Evolutionary conservation across 2,113 vertebrate species (phyloP), one percentile per base, ranked within the genome.

Genomic region (Hippolais icterina): DNA sequence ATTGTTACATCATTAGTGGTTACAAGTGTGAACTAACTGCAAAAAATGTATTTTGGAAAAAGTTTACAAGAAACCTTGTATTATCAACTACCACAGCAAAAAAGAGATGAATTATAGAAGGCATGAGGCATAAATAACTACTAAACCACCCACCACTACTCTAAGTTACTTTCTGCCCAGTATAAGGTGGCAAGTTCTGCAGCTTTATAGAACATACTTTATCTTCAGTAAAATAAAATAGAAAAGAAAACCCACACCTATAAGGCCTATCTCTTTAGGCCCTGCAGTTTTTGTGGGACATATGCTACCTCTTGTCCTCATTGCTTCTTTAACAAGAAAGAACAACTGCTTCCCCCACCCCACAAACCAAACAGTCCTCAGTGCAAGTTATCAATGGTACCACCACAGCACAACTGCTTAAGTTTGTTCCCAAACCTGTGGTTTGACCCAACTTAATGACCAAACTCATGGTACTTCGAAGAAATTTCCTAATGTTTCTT

Each of bases 1-100:
- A 15, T 22, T 70, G 10, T 25, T 54, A 37, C 3, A 25, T 18
- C 22, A 44, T 54, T 53, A 56, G 8, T 41, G 13, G 9, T 53
- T 74, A 63, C 5, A 70, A 92, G 22, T 5, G 5, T 24, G 37
- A 94, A 9, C 24, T 22, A 86, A 54, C 21, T 24, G 10, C 49
- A 59, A 60, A 85, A 86, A 39, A 0, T 0, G 3, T 5, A 5
- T 39, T n/a, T 60, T 24, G 7, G 25, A 54, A 54, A 82, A 87
- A 41, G 33, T 1, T 24, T 28, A 41, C 9, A 64, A 56, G 20
- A 65, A 91, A 50, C 3, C 5, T 19, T 7, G 33, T 10, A 31
- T 42, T 77, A 74, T 15, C 10, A 59, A 74, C 61, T 77, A 41
- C 13, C 27, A 31, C 5, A 10, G 21, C 18, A 54, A 33, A 79